Evolutionary conservation across 2,113 vertebrate species (phyloP), one percentile per base, ranked within the genome.

Genomic region (Coptodon bakossiorum): DNA sequence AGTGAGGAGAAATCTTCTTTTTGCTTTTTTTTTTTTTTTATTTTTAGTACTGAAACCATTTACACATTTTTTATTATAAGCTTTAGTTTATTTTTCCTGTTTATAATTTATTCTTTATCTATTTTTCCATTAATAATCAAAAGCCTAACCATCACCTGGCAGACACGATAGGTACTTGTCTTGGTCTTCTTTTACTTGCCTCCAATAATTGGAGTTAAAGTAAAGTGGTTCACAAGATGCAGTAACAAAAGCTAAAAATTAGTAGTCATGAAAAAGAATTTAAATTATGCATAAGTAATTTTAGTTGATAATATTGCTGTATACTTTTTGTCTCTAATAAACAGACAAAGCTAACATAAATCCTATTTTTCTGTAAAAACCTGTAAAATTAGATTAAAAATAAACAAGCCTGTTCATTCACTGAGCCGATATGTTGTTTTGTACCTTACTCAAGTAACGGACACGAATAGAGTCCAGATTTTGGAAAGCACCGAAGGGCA

Each of bases 21-120:
- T 36, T 36, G 3, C 34, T 66, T 22, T 12, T 66, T 7, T 48
- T 48, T 48, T 66, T n/a, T 38, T 24, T 9, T 8, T 71, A 16
- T 71, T 71, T 71, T 71, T 71, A 71, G n/a, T 9, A 71, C 38
- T 71, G 66, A 40, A 71, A 10, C 22, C 66, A 43, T 43, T 71
- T 71, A 9, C 38, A 43, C 0, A 0, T 43, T 43, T 66, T 38
- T 3, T 1, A 38, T 66, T 66, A n/a, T 34, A 63, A 1, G 0
- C 7, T 40, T 71, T 24, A 24, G 2, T 71, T 43, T 71, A 3
- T 43, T 16, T 43, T 71, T 43, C 36, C 66, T 24, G n/a, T 71
- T 71, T 43, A 66, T 14, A 71, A 24, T 71, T 71, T 1, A 71
- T 71, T 8, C 36, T 71, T 40, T 71, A 38, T 43, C 36, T 43